Base-by-base conservation (phyloP, 2,888 invertebrate genomes). In the Axea sp. region DNA sequence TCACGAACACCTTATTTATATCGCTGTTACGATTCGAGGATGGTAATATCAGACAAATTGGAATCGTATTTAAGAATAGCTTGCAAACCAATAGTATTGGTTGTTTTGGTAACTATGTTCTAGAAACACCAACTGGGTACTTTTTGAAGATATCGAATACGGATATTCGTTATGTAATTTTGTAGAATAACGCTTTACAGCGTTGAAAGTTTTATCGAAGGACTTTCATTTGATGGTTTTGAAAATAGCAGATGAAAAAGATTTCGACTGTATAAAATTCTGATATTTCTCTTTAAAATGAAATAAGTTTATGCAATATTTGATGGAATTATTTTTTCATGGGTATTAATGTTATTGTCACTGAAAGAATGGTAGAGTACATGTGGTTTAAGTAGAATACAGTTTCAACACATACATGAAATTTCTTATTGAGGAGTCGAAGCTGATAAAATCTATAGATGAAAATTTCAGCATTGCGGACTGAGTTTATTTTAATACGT, bases 41-140 rank as follows among this genome's bases (percentile, higher is more conserved):
- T 19, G 28, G 53, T 65, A 55, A 45, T 53, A 51, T 64, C 33
- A 33, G 37, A 51, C 55, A 47, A 62, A 47, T 67, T 31, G 65
- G 35, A 2, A 0, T 55, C 45, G 37, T 55, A 47, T 28, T 45
- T 37, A 37, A 17, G 31, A 30, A 55, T 47, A n/a, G 33, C 37
- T 60, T 14, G 33, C 26, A 22, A 35, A 14, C 19, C 35, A 26
- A 11, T 59, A 33, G 33, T 45, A 45, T 11, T 19, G 31, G 41
- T 24, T 51, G 51, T 64, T 64, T 64, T 43, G 64, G 19, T 12
- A 47, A 37, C 6, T 53, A 12, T 31, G 31, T n/a, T 17, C 19
- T 3, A 17, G 17, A 41, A 7, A 19, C 43, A 22, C 17, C 43
- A 45, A 35, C 47, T 31, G 19, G 31, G 19, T 41, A 37, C 28